These are phyloP conservation scores for Chloropsis hardwickii DNA, from an alignment of 2,113 vertebrate species.

Conservation along the genomic window DNA sequence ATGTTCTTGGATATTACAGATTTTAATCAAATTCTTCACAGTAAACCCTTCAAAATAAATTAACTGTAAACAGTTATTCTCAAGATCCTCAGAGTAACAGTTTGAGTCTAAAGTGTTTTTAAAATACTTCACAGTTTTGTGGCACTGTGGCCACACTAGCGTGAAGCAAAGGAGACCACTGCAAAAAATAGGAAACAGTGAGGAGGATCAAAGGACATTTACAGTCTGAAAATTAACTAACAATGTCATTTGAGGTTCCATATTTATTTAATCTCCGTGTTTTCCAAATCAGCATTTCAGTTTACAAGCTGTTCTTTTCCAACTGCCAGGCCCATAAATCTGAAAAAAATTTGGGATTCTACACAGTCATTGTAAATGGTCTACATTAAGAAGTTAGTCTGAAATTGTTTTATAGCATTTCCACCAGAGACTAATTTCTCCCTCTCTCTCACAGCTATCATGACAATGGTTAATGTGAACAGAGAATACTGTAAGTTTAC, in stretches of 20 bases:
- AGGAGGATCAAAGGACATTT: background rate
- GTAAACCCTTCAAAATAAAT: background rate
- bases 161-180: background rate
- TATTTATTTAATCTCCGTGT: background rate
- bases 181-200: background rate
- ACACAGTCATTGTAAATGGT: background rate
- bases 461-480: background rate
- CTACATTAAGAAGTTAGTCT: background rate
- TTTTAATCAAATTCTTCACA: background rate
- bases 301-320: slow-evolving; percentile 17
- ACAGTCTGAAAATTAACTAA: background rate
- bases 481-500: background rate
- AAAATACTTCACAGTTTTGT: background rate
- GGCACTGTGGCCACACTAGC: background rate
- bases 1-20: background rate
- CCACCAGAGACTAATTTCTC: background rate
- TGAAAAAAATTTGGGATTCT: background rate
- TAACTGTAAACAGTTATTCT: background rate
- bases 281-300: background rate
- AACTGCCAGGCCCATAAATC: slow-evolving; percentile 19
- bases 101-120: background rate
- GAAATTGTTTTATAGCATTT: background rate
- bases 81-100: background rate
- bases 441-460: background rate
- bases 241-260: background rate